Conservation (phyloP, 2,888 invertebrate species). For the Synergus itoensis region DNA sequence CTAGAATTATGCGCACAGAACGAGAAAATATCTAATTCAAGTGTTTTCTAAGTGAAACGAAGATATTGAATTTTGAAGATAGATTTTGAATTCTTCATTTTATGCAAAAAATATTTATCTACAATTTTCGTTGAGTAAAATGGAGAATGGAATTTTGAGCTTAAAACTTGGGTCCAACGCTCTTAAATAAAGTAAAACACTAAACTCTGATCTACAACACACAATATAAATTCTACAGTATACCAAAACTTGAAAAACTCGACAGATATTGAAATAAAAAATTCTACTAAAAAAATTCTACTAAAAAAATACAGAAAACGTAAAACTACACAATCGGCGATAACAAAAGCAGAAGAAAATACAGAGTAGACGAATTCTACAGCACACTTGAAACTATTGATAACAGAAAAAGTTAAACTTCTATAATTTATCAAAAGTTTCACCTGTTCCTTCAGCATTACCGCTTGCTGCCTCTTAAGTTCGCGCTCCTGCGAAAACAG, state of each 20-base stretch:
- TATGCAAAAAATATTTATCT: neutral
- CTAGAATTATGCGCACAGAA: no score
- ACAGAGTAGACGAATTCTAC: conserved; percentile 62
- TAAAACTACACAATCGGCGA: conserved; percentile 40
- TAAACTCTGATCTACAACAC: conserved; percentile 28
- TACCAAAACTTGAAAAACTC: conserved; percentile 24
- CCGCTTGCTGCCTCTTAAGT: conserved; percentile 92
- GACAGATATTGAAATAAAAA: conserved; percentile 25
- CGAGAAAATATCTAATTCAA: no score
- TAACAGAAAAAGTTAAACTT: conserved; percentile 43
- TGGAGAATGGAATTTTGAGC: no score
- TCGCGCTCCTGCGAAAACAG: conserved; percentile 87
- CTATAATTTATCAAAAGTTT: conserved; percentile 65
- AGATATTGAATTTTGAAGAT: conserved; percentile 25
- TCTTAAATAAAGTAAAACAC: conserved; percentile 27
- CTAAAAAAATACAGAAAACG: conserved; percentile 22
- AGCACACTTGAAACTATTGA: conserved; percentile 61
- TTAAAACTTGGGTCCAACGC: no score
- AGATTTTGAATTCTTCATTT: no score
- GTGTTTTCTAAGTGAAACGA: conserved; percentile 11
- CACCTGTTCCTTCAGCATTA: conserved; percentile 95
- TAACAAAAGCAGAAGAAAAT: conserved; percentile 62
- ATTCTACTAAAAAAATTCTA: conserved; percentile 17
- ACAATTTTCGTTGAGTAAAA: no score
- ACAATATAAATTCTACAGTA: conserved; percentile 40